Base-by-base conservation (phyloP, 2,113 vertebrate genomes). In the Platysteira castanea region DNA sequence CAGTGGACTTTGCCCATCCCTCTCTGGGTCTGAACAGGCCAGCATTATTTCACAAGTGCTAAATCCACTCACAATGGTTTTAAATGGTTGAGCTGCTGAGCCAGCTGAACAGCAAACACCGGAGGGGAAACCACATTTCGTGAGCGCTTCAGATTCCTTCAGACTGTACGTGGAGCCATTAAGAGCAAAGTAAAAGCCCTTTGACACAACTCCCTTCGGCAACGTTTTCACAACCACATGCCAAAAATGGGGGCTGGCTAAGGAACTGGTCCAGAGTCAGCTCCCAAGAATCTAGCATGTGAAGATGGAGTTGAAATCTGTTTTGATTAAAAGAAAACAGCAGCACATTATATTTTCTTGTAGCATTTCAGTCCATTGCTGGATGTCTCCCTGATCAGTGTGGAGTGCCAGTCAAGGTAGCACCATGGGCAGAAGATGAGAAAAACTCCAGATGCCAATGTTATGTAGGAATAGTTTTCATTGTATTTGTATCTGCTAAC, bases 31-130 rank as follows among this genome's bases (percentile, higher is more conserved):
- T 96, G 92, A 96, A 93, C 50, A 96, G 86, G 53, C 92, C 76
- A 92, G 88, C 88, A 89, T 71, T 96, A 95, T 96, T 97, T 94
- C 93, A 82, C 83, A 96, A 96, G 90, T 61, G 65, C 80, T 97
- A 93, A 96, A 96, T 87, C 92, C 86, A 84, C 65, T 94, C 86
- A 95, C 95, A 97, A 84, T 93, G 77, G 86, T 84, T 89, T 95
- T 87, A 94, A 96, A 94, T 46, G 85, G 81, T 18, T 91, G 92
- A 96, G 93, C 95, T 93, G 96, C 96, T 96, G 88, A 96, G 93
- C 96, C 93, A 96, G 96, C 93, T 92, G 96, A 96, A 96, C 96
- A 96, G 95, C 92, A 96, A 94, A 96, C 95, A 97, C 88, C 96
- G 96, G 95, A 94, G 80, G 96, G 88, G 77, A 96, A 96, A 94